Evolutionary conservation across 2,888 invertebrate genomes (phyloP).

Genomic region (Hirtodrosophila histrioides): DNA sequence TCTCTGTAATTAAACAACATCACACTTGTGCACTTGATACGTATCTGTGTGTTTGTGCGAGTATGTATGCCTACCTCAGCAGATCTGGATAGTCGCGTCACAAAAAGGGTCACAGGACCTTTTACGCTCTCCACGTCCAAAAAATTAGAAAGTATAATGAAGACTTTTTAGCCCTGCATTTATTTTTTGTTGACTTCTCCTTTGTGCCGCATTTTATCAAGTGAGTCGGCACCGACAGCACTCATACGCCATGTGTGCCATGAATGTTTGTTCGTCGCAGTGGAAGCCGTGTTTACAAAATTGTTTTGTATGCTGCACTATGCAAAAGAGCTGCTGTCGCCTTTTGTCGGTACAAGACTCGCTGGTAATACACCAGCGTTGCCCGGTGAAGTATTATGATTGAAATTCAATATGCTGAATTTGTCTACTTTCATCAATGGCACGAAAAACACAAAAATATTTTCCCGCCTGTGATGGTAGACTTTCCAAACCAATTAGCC

Average conservation of each 20-base stretch:
- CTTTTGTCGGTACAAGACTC: no score
- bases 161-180: constrained; percentile 51
- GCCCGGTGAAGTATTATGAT: no score
- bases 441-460: no score
- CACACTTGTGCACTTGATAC: constrained; percentile 49
- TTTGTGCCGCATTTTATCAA: constrained; percentile 54
- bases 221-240: constrained; percentile 47
- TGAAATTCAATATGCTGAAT: no score
- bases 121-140: constrained; percentile 2
- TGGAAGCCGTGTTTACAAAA: constrained; percentile 52
- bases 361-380: no score
- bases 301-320: constrained; percentile 18
- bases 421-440: no score
- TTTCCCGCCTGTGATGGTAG: no score
- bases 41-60: constrained; percentile 11
- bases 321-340: constrained; percentile 4
- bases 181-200: constrained; percentile 52
- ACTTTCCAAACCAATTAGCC: no score
- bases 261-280: constrained; percentile 62
- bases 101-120: neutral
- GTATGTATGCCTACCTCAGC: neutral
- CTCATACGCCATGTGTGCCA: constrained; percentile 64
- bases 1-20: constrained; percentile 57
- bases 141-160: constrained; percentile 68
- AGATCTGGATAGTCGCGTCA: neutral